Percentiles rank a stretch among this genome's conserved stretches.
Evolutionary conservation across 2,113 vertebrate genomes (phyloP).

Genomic region (Anthoscopus minutus): DNA sequence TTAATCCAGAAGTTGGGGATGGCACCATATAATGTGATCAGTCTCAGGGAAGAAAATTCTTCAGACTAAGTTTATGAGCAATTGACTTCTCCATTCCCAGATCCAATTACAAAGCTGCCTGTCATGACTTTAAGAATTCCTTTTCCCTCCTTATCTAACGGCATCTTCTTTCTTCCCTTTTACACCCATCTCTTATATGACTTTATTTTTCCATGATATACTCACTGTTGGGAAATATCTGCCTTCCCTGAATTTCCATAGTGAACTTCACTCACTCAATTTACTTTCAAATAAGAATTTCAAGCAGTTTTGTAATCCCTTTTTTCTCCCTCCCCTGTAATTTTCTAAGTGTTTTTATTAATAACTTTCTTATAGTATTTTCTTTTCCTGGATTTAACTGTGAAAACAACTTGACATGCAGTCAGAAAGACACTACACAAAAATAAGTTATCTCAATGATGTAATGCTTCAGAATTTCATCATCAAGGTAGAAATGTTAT

Average conservation of each 20-base stretch:
- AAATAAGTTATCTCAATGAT: background rate
- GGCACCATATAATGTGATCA: background rate
- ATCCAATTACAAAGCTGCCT: background rate
- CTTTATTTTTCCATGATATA: background rate
- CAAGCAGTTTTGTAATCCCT: background rate
- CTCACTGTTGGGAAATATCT: background rate
- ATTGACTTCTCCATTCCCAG: background rate
- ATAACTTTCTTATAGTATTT: background rate
- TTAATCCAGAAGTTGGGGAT: background rate
- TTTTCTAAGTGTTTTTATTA: background rate
- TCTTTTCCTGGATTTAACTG: background rate
- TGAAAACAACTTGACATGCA: background rate
- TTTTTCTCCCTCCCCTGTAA: background rate
- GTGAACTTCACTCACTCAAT: background rate
- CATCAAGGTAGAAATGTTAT: background rate
- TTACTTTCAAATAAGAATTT: background rate
- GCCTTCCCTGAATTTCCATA: background rate
- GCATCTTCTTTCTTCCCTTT: background rate
- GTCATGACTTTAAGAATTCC: background rate
- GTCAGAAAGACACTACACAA: background rate
- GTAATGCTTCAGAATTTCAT: background rate
- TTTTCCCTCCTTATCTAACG: background rate
- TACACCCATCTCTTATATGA: background rate
- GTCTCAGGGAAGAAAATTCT: background rate
- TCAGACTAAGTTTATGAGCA: background rate